Percentiles rank a stretch among this genome's conserved stretches.
These are phyloP conservation scores for Acanthis flammea DNA, from an alignment of 2,797 vertebrate genomes.

Conservation along the genomic window DNA sequence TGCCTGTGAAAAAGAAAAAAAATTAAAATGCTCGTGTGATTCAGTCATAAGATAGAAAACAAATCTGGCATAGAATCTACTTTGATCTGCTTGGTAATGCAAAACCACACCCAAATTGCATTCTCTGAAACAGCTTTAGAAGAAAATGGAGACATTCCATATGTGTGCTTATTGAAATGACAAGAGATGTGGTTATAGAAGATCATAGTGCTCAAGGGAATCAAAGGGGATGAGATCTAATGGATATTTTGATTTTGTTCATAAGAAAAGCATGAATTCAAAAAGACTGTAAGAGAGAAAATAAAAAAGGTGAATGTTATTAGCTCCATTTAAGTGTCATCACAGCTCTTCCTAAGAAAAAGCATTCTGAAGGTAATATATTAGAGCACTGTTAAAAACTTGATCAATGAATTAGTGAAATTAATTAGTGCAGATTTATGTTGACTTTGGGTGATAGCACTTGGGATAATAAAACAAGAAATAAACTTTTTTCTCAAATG, in stretches of 20 bases:
- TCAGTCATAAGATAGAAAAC: background rate
- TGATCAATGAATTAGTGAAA: background rate
- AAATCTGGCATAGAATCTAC: background rate
- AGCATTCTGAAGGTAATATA: background rate
- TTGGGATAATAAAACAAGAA: background rate
- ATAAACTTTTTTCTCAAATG: background rate
- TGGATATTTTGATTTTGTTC: background rate
- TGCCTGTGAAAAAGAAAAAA: background rate
- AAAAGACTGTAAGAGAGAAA: background rate
- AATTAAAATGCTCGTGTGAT: background rate
- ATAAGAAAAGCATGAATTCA: background rate
- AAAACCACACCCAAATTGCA: background rate
- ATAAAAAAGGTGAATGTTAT: background rate
- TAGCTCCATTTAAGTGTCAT: background rate
- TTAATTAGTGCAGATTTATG: background rate
- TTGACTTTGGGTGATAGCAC: background rate
- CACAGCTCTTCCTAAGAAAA: background rate
- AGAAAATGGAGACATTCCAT: background rate
- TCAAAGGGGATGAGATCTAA: background rate
- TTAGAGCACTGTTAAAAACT: background rate
- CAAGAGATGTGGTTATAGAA: background rate
- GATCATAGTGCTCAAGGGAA: background rate
- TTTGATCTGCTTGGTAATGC: background rate
- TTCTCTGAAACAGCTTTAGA: background rate
- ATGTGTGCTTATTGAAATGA: background rate